Evolutionary conservation across 2,888 invertebrate species (phyloP).

Genomic region (Napeogenes inachia): DNA sequence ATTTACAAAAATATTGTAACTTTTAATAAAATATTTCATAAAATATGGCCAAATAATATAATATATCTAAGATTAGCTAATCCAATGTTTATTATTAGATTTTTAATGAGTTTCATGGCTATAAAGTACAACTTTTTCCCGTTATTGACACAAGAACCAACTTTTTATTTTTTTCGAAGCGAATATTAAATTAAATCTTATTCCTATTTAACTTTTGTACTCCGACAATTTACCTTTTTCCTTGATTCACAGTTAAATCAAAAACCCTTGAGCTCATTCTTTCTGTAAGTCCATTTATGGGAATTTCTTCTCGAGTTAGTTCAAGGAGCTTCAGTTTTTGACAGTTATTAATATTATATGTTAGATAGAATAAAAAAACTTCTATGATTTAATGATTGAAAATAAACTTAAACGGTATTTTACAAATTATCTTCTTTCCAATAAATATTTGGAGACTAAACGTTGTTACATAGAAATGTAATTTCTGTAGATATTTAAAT

Average conservation of each 20-base stretch:
- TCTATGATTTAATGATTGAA: too few relatives aligned
- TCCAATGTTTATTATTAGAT: neutral
- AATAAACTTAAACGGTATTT: too few relatives aligned
- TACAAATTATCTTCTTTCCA: too few relatives aligned
- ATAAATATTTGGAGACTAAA: too few relatives aligned
- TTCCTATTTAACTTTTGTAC: constrained; percentile 22
- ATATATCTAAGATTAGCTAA: neutral
- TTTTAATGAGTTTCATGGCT: constrained; percentile 7
- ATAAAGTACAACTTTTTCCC: constrained; percentile 6
- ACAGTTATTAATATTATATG: neutral
- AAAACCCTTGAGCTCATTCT: constrained; percentile 23
- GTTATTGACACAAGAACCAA: constrained; percentile 9
- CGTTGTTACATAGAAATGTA: too few relatives aligned
- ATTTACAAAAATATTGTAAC: too few relatives aligned
- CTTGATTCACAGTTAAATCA: constrained; percentile 15
- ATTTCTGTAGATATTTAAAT: too few relatives aligned
- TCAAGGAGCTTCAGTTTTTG: constrained; percentile 2
- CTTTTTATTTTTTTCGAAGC: constrained; percentile 13
- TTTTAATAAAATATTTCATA: too few relatives aligned
- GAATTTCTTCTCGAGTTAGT: constrained; percentile 7
- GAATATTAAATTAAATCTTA: constrained; percentile 28
- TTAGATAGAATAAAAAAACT: neutral
- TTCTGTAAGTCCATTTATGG: constrained; percentile 23
- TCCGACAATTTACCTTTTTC: constrained; percentile 18
- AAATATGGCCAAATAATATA: too few relatives aligned